Conservation (phyloP, 2,888 invertebrate species). For the Papilio elwesi region DNA sequence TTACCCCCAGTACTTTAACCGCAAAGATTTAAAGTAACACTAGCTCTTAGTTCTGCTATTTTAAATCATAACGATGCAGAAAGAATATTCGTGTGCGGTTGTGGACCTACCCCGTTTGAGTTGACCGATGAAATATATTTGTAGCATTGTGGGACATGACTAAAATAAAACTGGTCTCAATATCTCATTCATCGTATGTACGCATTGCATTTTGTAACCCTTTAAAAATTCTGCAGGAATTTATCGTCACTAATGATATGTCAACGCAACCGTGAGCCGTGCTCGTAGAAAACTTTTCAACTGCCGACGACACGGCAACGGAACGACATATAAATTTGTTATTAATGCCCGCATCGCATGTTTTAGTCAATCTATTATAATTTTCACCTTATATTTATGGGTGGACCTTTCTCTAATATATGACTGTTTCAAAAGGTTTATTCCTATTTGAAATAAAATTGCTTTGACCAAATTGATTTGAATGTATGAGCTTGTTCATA, state of each 20-base stretch:
- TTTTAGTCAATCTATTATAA: constrained; percentile 27
- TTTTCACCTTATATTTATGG: constrained; percentile 36
- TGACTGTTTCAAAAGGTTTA: not conserved
- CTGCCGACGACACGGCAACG: constrained; percentile 31
- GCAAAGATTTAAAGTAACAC: not conserved
- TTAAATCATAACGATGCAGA: not conserved
- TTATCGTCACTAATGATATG: constrained; percentile 36
- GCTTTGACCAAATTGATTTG: constrained; percentile 38
- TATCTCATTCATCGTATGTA: constrained; percentile 4
- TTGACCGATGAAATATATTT: too few species aligned
- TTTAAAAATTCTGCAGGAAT: constrained; percentile 26
- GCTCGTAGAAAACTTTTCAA: constrained; percentile 33
- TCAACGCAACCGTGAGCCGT: constrained; percentile 34
- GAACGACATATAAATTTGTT: constrained; percentile 37
- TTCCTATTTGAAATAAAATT: not conserved
- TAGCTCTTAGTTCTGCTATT: not conserved
- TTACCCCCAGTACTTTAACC: not conserved
- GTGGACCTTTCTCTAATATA: constrained; percentile 20
- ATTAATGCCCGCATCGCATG: constrained; percentile 43
- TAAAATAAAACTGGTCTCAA: not conserved
- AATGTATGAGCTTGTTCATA: not conserved
- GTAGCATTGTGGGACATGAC: too few species aligned
- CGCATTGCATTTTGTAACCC: constrained; percentile 12
- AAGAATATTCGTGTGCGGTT: too few species aligned
- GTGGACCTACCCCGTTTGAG: too few species aligned